Evolutionary conservation across 2,113 vertebrate genomes (phyloP).

Genomic region (Ornithorhynchus anatinus): DNA sequence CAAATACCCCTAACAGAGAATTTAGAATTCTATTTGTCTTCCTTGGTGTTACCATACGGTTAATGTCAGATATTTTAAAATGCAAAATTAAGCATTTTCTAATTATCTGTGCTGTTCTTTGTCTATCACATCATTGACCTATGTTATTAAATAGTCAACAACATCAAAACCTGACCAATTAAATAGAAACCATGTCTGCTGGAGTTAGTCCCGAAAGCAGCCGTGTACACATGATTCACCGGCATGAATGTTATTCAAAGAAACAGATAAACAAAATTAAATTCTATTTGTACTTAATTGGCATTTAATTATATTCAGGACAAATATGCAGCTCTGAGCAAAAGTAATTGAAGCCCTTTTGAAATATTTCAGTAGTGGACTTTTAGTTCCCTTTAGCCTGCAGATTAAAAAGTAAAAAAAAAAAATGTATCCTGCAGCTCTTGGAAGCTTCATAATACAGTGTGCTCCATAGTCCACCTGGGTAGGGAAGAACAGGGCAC

Average conservation of each 20-base stretch:
- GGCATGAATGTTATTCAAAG: neutral
- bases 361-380: neutral
- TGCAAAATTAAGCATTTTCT: slow-evolving; percentile 15
- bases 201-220: neutral
- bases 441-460: neutral
- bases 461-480: too few relatives aligned
- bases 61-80: slow-evolving; percentile 8
- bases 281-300: neutral
- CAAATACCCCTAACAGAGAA: neutral
- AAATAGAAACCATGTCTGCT: slow-evolving; percentile 9
- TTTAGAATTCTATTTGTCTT: neutral
- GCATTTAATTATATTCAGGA: neutral
- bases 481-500: too few relatives aligned
- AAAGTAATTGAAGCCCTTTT: neutral
- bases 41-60: slow-evolving; percentile 1
- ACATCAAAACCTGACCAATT: slow-evolving; percentile 32
- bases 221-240: slow-evolving; percentile 3
- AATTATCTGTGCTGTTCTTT: slow-evolving; percentile 10
- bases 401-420: too few relatives aligned
- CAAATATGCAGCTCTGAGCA: neutral
- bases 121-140: neutral
- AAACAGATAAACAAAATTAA: neutral
- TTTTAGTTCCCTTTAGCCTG: neutral
- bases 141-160: slow-evolving; percentile 36
- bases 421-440: neutral